These are phyloP conservation scores for Trogon surrucura DNA, from an alignment of 2,113 vertebrate genomes.

Conservation along the genomic window DNA sequence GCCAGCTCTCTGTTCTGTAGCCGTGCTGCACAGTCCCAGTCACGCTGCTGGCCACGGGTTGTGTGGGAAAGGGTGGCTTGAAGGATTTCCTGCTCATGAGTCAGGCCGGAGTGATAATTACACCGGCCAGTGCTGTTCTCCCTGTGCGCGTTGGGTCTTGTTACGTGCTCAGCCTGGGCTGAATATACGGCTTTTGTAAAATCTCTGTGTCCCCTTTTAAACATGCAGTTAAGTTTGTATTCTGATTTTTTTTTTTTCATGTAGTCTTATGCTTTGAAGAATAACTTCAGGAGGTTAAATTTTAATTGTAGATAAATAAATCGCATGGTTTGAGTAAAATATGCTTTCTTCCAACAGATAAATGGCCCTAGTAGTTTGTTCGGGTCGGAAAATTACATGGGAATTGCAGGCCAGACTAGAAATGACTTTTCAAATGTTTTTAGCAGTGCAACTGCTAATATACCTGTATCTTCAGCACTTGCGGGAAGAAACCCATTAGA, in stretches of 20 bases:
- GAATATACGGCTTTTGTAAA: background rate
- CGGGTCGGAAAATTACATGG: conserved; percentile 81
- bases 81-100: background rate
- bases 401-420: conserved; percentile 73
- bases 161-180: background rate
- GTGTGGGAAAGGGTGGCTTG: background rate
- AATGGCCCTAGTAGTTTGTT: conserved; percentile 79
- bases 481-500: conserved; percentile 85
- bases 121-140: background rate
- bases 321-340: background rate
- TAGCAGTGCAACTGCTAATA: conserved; percentile 64
- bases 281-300: background rate
- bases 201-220: background rate
- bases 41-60: background rate
- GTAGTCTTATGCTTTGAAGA: background rate
- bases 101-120: background rate
- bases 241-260: background rate
- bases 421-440: conserved; percentile 75
- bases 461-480: conserved; percentile 58
- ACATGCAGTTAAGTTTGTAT: background rate
- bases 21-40: background rate
- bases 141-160: background rate
- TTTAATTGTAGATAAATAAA: background rate
- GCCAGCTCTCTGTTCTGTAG: background rate
- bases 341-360: conserved; percentile 75